These are phyloP conservation scores for Pseudochirops cupreus DNA, from an alignment of 2,797 vertebrate genomes.

Conservation along the genomic window DNA sequence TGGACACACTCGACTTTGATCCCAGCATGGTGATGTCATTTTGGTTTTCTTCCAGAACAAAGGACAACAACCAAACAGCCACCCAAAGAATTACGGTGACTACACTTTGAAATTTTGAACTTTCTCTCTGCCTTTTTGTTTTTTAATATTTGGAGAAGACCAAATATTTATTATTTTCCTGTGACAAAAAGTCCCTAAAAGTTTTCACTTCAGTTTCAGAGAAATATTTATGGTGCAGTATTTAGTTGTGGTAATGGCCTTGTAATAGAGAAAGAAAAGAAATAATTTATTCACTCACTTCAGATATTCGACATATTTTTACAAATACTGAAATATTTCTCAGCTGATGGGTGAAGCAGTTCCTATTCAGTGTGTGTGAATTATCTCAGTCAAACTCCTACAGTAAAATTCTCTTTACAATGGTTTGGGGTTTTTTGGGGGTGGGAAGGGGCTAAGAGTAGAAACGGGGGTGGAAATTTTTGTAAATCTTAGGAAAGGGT, in stretches of 20 bases:
- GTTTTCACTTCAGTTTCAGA: background rate
- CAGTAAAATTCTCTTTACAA: background rate
- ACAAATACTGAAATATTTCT: conserved; percentile 54
- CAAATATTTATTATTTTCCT: conserved; percentile 1
- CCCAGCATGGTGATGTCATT: background rate
- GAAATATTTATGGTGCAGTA: conserved; percentile 31
- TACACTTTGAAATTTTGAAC: conserved; percentile 33
- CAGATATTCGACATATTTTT: conserved; percentile 17
- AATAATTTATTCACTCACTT: conserved; percentile 7
- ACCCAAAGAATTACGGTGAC: background rate
- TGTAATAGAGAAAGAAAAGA: conserved; percentile 48
- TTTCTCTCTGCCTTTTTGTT: conserved; percentile 43
- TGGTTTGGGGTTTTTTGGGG: background rate
- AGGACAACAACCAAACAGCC: background rate
- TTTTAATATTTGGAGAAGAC: background rate
- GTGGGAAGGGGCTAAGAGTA: background rate
- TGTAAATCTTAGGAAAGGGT: background rate
- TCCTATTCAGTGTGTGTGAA: background rate
- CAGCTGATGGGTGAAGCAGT: background rate
- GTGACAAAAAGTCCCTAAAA: conserved; percentile 8
- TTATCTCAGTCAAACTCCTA: conserved; percentile 27
- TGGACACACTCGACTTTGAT: background rate
- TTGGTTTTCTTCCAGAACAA: background rate
- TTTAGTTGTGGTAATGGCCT: conserved; percentile 17
- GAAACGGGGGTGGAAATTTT: background rate